These are phyloP conservation scores for Scolopax bukidnonensis DNA, from an alignment of 2,797 vertebrate species.

Conservation along the genomic window DNA sequence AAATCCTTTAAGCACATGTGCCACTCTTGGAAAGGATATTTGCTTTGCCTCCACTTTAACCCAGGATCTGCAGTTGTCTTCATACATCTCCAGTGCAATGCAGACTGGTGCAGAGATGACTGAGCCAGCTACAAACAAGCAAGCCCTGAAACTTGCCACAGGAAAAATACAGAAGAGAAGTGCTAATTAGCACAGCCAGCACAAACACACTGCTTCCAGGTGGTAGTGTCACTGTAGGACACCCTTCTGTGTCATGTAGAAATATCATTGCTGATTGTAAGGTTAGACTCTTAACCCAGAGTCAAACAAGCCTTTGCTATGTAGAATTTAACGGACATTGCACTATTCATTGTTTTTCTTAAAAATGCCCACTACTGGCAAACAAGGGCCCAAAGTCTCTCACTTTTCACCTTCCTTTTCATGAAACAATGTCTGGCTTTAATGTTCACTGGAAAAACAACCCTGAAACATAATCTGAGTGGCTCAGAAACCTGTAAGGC, in stretches of 20 bases:
- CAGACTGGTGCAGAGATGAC: neutral
- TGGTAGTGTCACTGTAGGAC: neutral
- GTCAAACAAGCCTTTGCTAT: neutral
- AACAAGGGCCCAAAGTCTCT: neutral
- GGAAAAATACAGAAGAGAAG: neutral
- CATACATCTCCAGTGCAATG: fast-evolving
- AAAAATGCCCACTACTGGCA: neutral
- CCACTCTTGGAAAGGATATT: neutral
- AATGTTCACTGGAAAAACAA: neutral
- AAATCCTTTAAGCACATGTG: fast-evolving
- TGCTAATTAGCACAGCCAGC: neutral
- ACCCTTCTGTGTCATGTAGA: neutral
- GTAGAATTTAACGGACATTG: neutral
- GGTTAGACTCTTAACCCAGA: neutral
- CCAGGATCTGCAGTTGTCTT: neutral
- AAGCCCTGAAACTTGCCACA: neutral
- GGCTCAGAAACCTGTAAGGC: neutral
- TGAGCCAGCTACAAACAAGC: neutral
- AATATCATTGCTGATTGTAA: neutral
- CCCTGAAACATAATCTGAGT: neutral
- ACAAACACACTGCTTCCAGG: neutral
- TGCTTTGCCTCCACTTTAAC: neutral
- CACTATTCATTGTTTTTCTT: neutral
- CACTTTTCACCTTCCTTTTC: neutral
- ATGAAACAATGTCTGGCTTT: neutral